Base-by-base conservation (phyloP, 2,797 vertebrate genomes). In the Hephaestus fuliginosus region DNA sequence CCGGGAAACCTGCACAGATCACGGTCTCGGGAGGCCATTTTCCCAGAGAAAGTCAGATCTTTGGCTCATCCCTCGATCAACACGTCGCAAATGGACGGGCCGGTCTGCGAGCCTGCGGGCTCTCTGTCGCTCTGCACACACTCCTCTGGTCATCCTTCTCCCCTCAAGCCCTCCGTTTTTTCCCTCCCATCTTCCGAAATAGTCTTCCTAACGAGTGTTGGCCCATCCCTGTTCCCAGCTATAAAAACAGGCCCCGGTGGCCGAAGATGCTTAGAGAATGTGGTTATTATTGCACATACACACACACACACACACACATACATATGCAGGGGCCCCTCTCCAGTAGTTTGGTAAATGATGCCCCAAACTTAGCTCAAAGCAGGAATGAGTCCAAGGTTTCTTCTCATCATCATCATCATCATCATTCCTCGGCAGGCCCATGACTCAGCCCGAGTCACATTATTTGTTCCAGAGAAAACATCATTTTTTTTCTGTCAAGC, bases 391-490 rank as follows among this genome's bases (percentile, higher is more conserved):
- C 91, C 92, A 83, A 91, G 89, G 92, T 95, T 94, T 92, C 94
- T 94, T 91, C 92, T 94, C 94, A 94, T 95, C 93, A 94, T 95
- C 90, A 89, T 91, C 90, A 92, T 92, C 92, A 93, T 92, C 91
- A 94, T 95, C 94, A 94, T 96, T 95, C 93, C 90, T 92, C 93
- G 81, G 87, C 90, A 93, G 89, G 85, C 89, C 85, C 89, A 94
- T 96, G 96, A 96, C 93, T 96, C 95, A 96, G 92, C 90, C 94
- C 83, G 68, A 88, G 92, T 94, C 92, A 95, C 93, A 95, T 95
- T 93, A 95, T 96, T 96, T 95, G 93, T 96, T 96, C 95, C 95
- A 96, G 94, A 94, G 92, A 95, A 96, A 96, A 95, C 94, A 95
- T 83, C 3, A 41, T 69, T 81, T 87, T 92, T 39, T 91, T 86